A percentile compares a stretch with the other conserved stretches of the same genome.
Evolutionary conservation across 2,797 vertebrate genomes (phyloP).

Genomic region (Anguilla megastoma): DNA sequence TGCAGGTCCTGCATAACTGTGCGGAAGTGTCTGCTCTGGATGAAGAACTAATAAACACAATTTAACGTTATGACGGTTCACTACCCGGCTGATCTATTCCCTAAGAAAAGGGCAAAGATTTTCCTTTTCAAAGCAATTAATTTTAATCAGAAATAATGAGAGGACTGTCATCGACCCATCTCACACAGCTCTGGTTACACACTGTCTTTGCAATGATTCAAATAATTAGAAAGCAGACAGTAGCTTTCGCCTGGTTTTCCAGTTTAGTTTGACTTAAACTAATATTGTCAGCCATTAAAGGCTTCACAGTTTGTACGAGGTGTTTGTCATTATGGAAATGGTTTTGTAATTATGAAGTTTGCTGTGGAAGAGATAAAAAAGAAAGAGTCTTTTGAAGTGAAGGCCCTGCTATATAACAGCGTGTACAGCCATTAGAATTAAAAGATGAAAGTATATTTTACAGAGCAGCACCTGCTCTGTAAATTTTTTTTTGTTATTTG

Average conservation of each 20-base stretch:
- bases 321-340: slow-evolving; percentile 21
- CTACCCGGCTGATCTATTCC: slow-evolving; percentile 41
- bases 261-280: slow-evolving; percentile 1
- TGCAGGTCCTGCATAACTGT: neutral
- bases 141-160: slow-evolving; percentile 32
- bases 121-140: slow-evolving; percentile 34
- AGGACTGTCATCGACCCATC: slow-evolving; percentile 11
- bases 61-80: slow-evolving; percentile 39
- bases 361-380: neutral
- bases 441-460: slow-evolving; percentile 3
- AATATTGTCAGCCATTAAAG: slow-evolving; percentile 20
- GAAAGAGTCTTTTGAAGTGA: neutral
- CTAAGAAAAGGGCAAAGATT: slow-evolving; percentile 18
- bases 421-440: neutral
- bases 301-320: neutral
- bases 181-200: neutral
- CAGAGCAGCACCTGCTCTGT: neutral
- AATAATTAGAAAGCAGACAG: slow-evolving; percentile 23
- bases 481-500: neutral
- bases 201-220: slow-evolving; percentile 17
- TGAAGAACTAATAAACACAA: slow-evolving; percentile 31
- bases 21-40: neutral
- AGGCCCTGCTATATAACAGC: neutral
- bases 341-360: slow-evolving; percentile 19
- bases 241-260: slow-evolving; percentile 6